phyloP scores from a whole-genome alignment of 2,888 invertebrate species.

The Aporophyla lueneburgensis region DNA sequence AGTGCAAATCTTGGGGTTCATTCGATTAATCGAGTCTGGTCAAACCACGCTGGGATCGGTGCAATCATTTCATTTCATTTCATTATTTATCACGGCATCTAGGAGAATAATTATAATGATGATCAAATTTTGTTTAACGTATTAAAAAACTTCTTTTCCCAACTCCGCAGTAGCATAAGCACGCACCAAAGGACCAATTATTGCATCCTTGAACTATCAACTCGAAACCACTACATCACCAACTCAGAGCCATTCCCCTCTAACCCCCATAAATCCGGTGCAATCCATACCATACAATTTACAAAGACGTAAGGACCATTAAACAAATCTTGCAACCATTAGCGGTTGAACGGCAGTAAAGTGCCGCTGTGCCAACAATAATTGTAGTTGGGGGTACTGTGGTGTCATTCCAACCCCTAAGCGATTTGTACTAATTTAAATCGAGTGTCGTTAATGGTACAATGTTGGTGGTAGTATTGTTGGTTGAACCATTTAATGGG shows the following conservation, averaged over 20 bases:
- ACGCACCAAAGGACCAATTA: not conserved
- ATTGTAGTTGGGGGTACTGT: slow-evolving; percentile 55
- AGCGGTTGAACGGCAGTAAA: slow-evolving; percentile 62
- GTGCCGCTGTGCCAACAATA: slow-evolving; percentile 57
- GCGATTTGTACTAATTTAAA: slow-evolving; percentile 64
- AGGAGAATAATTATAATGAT: no score
- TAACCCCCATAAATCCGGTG: slow-evolving; percentile 45
- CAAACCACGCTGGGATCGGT: no score
- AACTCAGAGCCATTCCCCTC: not conserved
- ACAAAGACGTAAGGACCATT: slow-evolving; percentile 66
- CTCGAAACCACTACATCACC: not conserved
- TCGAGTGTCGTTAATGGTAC: slow-evolving; percentile 48
- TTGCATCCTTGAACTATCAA: not conserved
- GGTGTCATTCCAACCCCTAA: slow-evolving; percentile 53
- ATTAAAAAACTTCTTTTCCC: not conserved
- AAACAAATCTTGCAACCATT: slow-evolving; percentile 67
- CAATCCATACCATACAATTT: slow-evolving; percentile 59
- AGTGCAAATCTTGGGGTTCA: no score
- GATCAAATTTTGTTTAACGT: not conserved
- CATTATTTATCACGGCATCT: no score
- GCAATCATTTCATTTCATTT: no score
- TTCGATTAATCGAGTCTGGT: no score
- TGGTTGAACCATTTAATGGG: slow-evolving; percentile 34
- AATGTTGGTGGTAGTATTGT: slow-evolving; percentile 26
- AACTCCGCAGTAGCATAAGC: no score